A percentile compares a stretch with the other conserved stretches of the same genome.
Evolutionary conservation across 2,113 vertebrate species (phyloP).

Genomic region (Amblyornis subalaris): DNA sequence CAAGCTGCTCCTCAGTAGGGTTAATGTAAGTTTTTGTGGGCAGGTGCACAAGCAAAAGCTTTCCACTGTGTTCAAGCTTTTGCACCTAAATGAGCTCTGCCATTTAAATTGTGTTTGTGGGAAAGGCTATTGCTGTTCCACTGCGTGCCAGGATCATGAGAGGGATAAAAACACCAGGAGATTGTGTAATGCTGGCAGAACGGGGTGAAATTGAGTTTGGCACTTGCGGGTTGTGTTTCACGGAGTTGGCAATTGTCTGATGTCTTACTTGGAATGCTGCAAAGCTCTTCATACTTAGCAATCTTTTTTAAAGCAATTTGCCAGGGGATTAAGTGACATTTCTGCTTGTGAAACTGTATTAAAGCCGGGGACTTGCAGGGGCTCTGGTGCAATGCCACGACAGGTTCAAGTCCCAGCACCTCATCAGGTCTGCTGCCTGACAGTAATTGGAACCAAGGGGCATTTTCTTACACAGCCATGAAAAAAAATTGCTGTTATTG

Average conservation of each 20-base stretch:
- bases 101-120: neutral
- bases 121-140: neutral
- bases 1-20: accelerated
- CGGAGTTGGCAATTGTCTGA: neutral
- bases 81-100: neutral
- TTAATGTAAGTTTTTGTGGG: neutral
- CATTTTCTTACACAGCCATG: neutral
- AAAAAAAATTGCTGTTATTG: neutral
- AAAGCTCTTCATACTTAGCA: neutral
- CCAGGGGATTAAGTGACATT: neutral
- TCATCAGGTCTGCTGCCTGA: neutral
- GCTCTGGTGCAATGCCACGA: accelerated
- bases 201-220: neutral
- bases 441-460: neutral
- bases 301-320: neutral
- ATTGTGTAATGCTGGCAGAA: accelerated
- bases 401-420: neutral
- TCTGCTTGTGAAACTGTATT: neutral
- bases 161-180: neutral
- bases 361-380: neutral
- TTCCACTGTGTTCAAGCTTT: neutral
- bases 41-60: neutral
- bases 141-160: accelerated
- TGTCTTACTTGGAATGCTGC: neutral
- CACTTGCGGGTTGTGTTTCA: neutral